Evolutionary conservation across 2,113 vertebrate genomes (phyloP).

Genomic region (Phaethon lepturus): DNA sequence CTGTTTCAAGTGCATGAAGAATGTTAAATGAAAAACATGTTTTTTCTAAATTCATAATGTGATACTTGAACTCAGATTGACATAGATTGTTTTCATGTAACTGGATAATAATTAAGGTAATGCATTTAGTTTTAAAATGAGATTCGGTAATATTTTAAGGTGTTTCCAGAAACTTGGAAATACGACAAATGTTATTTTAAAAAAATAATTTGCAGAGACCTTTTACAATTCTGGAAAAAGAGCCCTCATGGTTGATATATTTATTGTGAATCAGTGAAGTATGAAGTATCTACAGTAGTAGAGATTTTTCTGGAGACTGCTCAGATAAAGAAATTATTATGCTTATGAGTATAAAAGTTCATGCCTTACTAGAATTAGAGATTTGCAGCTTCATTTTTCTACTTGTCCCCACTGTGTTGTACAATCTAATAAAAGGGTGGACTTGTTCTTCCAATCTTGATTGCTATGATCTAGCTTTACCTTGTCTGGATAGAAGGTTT

Average conservation of each 20-base stretch:
- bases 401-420: not conserved
- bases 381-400: not conserved
- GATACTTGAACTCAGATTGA: not conserved
- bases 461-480: not conserved
- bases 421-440: not conserved
- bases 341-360: not conserved
- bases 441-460: not conserved
- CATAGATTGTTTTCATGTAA: conserved; percentile 1
- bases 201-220: not conserved
- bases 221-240: not conserved
- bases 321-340: not conserved
- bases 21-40: not conserved
- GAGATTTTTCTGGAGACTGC: not conserved
- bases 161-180: not conserved
- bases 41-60: not conserved
- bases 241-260: not conserved
- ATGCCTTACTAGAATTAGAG: not conserved
- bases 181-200: not conserved
- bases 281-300: not conserved
- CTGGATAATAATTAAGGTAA: conserved; percentile 22
- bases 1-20: not conserved
- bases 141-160: not conserved
- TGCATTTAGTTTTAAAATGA: conserved; percentile 7
- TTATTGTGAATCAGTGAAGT: not conserved
- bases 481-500: not conserved